These are phyloP conservation scores for Anodontia alba DNA, from an alignment of 2,888 invertebrate species.

Conservation along the genomic window DNA sequence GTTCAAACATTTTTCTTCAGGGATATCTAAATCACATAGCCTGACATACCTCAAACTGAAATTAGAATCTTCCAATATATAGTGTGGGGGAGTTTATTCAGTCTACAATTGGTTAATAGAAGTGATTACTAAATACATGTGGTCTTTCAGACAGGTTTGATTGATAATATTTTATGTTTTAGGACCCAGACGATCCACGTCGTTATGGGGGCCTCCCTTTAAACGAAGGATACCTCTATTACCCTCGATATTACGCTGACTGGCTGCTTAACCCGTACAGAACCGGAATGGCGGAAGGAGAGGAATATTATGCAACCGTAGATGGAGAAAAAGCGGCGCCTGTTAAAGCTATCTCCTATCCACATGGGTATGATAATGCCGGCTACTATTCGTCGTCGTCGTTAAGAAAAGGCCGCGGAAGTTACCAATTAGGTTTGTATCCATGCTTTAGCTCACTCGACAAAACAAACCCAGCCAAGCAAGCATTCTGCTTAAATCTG, in stretches of 20 bases:
- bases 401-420: background rate
- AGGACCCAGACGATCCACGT: conserved; percentile 11
- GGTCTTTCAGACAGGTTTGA: no score
- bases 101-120: no score
- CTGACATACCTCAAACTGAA: no score
- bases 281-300: background rate
- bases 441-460: no score
- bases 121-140: no score
- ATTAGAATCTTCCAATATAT: no score
- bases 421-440: background rate
- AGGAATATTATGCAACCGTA: background rate
- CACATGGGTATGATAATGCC: background rate
- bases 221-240: background rate
- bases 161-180: background rate
- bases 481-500: no score
- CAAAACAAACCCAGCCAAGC: no score
- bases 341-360: background rate
- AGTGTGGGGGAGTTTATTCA: no score
- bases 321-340: background rate
- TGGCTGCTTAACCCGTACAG: conserved; percentile 2
- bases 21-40: no score
- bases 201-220: background rate
- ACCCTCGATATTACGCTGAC: background rate
- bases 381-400: background rate
- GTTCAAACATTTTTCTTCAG: no score